These are phyloP conservation scores for Eudasyphora cyanicolor DNA, from an alignment of 2,888 invertebrate genomes.

Conservation along the genomic window DNA sequence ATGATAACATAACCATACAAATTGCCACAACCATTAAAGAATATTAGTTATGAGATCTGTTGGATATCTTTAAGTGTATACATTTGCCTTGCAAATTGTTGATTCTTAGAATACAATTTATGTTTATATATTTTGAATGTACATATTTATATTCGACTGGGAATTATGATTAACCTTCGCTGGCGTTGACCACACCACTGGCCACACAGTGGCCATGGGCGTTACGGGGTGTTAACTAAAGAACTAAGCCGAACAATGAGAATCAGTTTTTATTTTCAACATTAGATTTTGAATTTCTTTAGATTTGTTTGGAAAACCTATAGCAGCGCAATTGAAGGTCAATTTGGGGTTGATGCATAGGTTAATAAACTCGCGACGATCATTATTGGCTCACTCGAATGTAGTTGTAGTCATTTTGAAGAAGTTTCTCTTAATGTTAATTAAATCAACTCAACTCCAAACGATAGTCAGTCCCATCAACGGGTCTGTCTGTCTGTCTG, in stretches of 20 bases:
- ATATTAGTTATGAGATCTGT: background rate
- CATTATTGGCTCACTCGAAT: conserved; percentile 12
- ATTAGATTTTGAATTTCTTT: conserved; percentile 23
- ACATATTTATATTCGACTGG: background rate
- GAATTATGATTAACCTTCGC: conserved; percentile 36
- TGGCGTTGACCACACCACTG: conserved; percentile 32
- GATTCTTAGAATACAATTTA: background rate
- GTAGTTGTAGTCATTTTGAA: conserved; percentile 34
- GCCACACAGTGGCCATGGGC: conserved; percentile 2
- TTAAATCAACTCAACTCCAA: conserved; percentile 42
- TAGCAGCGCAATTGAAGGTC: conserved; percentile 39
- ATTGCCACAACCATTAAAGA: background rate
- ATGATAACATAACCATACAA: background rate
- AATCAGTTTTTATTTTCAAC: conserved; percentile 13
- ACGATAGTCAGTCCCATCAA: conserved; percentile 1
- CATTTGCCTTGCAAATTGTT: background rate
- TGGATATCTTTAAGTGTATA: background rate
- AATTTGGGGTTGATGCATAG: conserved; percentile 33
- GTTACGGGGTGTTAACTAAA: background rate
- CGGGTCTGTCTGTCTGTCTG: too few relatives aligned
- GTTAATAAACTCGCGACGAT: conserved; percentile 43
- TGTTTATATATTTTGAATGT: too few relatives aligned
- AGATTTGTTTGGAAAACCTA: background rate
- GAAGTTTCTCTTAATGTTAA: conserved; percentile 37
- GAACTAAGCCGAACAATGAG: background rate